These are phyloP conservation scores for Elmis aenea DNA, from an alignment of 2,888 invertebrate species.

Conservation along the genomic window DNA sequence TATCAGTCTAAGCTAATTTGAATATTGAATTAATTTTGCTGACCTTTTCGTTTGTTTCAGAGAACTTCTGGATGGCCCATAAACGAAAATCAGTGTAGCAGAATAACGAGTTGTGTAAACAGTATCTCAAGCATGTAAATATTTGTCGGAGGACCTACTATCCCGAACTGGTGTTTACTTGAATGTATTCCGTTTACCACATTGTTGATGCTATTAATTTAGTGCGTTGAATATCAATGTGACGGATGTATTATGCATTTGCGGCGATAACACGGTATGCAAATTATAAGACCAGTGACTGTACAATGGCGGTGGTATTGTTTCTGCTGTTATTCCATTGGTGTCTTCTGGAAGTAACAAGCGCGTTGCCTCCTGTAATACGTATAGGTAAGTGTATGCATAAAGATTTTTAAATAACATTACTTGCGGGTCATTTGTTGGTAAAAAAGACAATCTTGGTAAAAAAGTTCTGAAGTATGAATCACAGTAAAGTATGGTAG, in stretches of 20 bases:
- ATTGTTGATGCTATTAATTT: constrained; percentile 30
- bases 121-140: constrained; percentile 30
- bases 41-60: too few species aligned
- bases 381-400: constrained; percentile 53
- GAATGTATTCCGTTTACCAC: constrained; percentile 29
- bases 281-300: constrained; percentile 24
- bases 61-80: too few species aligned
- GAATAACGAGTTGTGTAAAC: constrained; percentile 30
- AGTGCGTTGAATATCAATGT: constrained; percentile 22
- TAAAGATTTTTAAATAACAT: neutral
- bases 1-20: too few species aligned
- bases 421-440: neutral
- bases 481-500: too few species aligned
- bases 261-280: constrained; percentile 28
- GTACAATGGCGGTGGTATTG: constrained; percentile 28
- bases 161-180: constrained; percentile 31
- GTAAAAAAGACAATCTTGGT: neutral
- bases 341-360: constrained; percentile 36
- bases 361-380: constrained; percentile 60
- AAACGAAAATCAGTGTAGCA: constrained; percentile 27
- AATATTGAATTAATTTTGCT: too few species aligned
- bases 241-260: constrained; percentile 24
- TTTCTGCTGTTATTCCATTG: constrained; percentile 29
- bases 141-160: constrained; percentile 30
- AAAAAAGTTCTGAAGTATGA: neutral